Evolutionary conservation across 2,888 invertebrate species (phyloP), one percentile per base, ranked within the genome.

Genomic region (Laothoe populi): DNA sequence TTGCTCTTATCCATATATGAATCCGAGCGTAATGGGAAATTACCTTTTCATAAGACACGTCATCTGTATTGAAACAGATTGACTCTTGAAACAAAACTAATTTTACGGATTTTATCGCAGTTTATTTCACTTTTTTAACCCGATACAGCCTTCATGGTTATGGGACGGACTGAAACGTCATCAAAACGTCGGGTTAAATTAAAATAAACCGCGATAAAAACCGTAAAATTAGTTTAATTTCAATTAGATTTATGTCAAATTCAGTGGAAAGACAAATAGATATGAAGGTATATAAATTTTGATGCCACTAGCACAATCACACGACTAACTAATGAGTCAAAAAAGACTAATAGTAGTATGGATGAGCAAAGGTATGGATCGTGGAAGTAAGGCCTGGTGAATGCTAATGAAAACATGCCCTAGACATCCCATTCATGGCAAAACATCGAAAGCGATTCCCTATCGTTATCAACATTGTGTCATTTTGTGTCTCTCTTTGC

Each of bases 261-360:
- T 67, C 68, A 65, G 84, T 88, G 87, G 87, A 88, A 88, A 88
- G 87, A 88, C 88, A 88, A 53, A 53, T 31, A 53, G 19, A 87
- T 78, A 79, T 74, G 75, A 74, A 75, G 78, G 71, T 79, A 73
- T 77, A 76, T 69, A 74, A 73, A 78, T 77, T 77, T 71, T 74
- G 73, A 83, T 79, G 79, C 79, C 76, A 69, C 83, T 82, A 86
- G 76, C 81, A 86, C 86, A 84, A 75, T 74, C 80, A 87, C 84
- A 86, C 78, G 78, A 75, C 84, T 84, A 86, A 70, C 84, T 84
- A 87, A 84, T 84, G 78, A 82, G 81, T 86, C 86, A 88, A 88
- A 88, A 87, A 88, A 87, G 87, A 87, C 87, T 85, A 83, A 75
- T 72, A 78, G 71, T 70, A 78, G 70, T 72, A 44, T 74, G 81